These are phyloP conservation scores for Cygnus olor DNA, from an alignment of 2,797 vertebrate species.

Conservation along the genomic window DNA sequence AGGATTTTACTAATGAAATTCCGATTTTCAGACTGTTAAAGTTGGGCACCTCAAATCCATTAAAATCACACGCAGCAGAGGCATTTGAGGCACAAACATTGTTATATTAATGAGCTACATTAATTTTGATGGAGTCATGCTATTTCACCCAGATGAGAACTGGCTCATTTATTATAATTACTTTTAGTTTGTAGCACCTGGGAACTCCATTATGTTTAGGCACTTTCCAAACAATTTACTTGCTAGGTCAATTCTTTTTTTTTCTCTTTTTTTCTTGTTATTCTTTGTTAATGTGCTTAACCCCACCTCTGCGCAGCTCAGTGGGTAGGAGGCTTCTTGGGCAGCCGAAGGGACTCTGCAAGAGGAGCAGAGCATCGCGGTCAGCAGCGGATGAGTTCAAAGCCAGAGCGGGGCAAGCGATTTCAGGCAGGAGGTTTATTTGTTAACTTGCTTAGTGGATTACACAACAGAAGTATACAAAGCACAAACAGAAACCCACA, in stretches of 20 bases:
- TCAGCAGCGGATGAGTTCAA: not conserved
- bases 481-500: not conserved
- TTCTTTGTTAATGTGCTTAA: not conserved
- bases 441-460: not conserved
- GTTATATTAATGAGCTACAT: not conserved
- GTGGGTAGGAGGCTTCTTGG: not conserved
- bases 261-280: not conserved
- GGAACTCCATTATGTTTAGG: not conserved
- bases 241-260: not conserved
- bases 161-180: not conserved
- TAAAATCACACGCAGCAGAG: not conserved
- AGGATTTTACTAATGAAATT: conserved; percentile 3
- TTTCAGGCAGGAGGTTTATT: not conserved
- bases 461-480: not conserved
- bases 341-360: not conserved
- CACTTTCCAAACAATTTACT: not conserved
- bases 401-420: rapidly evolving
- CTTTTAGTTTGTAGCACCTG: not conserved
- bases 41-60: not conserved
- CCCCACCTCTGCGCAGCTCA: not conserved
- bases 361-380: not conserved
- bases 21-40: not conserved
- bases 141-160: not conserved
- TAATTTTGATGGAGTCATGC: not conserved
- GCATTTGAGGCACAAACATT: not conserved